Base-by-base conservation (phyloP, 2,113 vertebrate genomes). In the Indicator indicator region DNA sequence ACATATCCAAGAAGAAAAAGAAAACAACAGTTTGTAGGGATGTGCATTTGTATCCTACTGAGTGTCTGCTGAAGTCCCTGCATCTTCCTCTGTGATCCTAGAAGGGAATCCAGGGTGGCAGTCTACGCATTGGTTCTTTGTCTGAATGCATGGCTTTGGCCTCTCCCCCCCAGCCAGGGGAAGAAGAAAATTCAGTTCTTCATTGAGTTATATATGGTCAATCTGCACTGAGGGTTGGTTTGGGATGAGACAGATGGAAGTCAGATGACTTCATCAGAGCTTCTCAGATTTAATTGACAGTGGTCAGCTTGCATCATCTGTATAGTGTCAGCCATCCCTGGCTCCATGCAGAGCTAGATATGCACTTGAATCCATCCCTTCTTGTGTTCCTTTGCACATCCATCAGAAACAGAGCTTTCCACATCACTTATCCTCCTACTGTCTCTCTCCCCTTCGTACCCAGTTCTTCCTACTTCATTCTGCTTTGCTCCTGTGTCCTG, bases 51-150 rank as follows among this genome's bases (percentile, higher is more conserved):
- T n/a, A 20, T 59, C 62, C 12, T 44, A 7, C 12, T 3, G 20
- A 11, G 4, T 3, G 8, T 56, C 24, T 55, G 24, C 46, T 72
- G 2, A 4, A 9, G 23, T 69, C 30, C 9, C 0, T 20, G 28
- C 48, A 4, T 0, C 1, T 10, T 44, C 40, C 14, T 60, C 16
- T 44, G 15, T 38, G 38, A 12, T 46, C 7, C 24, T 32, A 16
- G 36, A 18, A 64, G 33, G 11, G 5, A 19, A 27, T 2, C 20
- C 55, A 26, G 6, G 2, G 9, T 16, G 32, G 38, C 23, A 54
- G 13, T 10, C 5, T 13, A 9, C 19, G 13, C 0, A 0, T 1
- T 24, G 16, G 7, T 8, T 23, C 26, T 16, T n/a, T 28, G 11
- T 59, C 18, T 59, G 56, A 76, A 16, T 23, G 2, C 3, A 14